Evolutionary conservation across 2,113 vertebrate genomes (phyloP), one percentile per base, ranked within the genome.

Genomic region (Prionailurus viverrinus): DNA sequence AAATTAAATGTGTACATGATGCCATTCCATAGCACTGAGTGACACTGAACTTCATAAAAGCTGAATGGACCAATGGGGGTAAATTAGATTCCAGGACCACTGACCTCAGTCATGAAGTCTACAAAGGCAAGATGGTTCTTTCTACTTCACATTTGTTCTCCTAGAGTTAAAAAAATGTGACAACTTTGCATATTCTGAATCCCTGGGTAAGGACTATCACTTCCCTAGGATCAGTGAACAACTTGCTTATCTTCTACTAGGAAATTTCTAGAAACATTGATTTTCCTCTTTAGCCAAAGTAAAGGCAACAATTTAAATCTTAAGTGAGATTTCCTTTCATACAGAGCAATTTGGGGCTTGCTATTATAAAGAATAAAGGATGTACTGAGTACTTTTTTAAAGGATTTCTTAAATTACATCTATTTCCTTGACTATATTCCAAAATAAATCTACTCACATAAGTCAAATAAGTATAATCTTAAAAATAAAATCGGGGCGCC

Each of bases 241-340:
- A 53, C 29, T 69, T 61, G 73, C 55, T 82, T 66, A 83, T 71
- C 55, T 83, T 92, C 78, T 74, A 63, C 51, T 39, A 39, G 55
- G 45, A 94, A 81, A 5, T 82, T 73, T 87, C 84, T 63, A 65
- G 25, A 73, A 33, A 85, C 13, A 14, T 66, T 31, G 1, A 12
- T 94, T 97, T 95, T 87, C 15, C 36, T 91, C 55, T 81, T 65
- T 79, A 78, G 68, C 58, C 73, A 94, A 85, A 78, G 65, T 80
- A 69, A 96, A 96, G 48, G 25, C 25, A 29, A 55, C 16, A 71
- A 31, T 79, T 48, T 85, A 88, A 85, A 84, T 61, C 82, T 89
- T 74, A 79, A 82, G 71, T 83, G 53, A 74, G 19, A 51, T 79
- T 89, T 94, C 76, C 45, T 48, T 86, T 92, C 61, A 83, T 51